A percentile compares a stretch with the other conserved stretches of the same genome.
Evolutionary conservation across 1,140 invertebrate genomes (phyloP).

Genomic region (Drosophila kurseongensis): DNA sequence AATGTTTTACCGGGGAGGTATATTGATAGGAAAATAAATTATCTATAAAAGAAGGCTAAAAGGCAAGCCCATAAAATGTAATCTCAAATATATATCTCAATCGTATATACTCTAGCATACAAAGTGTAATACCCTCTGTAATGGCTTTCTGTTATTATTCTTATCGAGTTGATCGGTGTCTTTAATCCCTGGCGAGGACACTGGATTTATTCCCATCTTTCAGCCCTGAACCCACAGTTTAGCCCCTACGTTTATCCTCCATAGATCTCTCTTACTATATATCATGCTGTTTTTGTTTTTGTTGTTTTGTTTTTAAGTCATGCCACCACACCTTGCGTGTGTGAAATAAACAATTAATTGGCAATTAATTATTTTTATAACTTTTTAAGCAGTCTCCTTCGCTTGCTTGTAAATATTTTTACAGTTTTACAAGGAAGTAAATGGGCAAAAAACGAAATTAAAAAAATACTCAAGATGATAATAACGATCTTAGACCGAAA

Average conservation of each 20-base stretch:
- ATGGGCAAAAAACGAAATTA: slow-evolving; percentile 7
- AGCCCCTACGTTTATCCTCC: neutral
- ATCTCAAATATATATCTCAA: too few species aligned
- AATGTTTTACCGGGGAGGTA: neutral
- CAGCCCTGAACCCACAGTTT: slow-evolving; percentile 13
- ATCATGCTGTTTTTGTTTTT: neutral
- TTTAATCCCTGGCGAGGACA: slow-evolving; percentile 12
- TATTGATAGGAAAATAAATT: neutral
- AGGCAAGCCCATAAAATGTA: too few species aligned
- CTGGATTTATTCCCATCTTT: slow-evolving; percentile 1
- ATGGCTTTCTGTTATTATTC: neutral
- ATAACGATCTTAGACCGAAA: slow-evolving; percentile 24
- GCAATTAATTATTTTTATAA: slow-evolving; percentile 58
- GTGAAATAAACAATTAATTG: slow-evolving; percentile 51
- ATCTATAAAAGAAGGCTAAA: neutral
- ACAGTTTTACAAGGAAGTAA: slow-evolving; percentile 19
- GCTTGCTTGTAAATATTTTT: slow-evolving; percentile 30
- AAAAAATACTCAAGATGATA: slow-evolving; percentile 1
- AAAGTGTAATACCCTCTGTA: neutral
- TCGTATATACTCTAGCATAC: too few species aligned
- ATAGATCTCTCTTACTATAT: slow-evolving; percentile 5
- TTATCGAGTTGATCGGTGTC: neutral
- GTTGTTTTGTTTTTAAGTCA: neutral
- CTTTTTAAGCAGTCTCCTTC: slow-evolving; percentile 28
- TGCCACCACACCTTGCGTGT: slow-evolving; percentile 15